These are phyloP conservation scores for Adelognathus sp. DNA, from an alignment of 2,888 invertebrate genomes.

Conservation along the genomic window DNA sequence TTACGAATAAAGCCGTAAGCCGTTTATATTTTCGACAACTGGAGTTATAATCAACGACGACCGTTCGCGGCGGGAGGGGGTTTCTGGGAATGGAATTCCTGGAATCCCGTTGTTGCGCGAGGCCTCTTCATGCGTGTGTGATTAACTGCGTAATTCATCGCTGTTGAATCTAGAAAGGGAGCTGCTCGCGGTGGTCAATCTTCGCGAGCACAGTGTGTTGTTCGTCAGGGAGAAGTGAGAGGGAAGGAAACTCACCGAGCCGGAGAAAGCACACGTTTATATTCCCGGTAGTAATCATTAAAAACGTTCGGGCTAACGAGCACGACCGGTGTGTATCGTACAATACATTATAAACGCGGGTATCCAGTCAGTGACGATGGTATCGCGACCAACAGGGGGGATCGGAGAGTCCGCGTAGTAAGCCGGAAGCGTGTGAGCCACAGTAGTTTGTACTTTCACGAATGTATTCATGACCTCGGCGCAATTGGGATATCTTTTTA, in stretches of 20 bases:
- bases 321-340: slow-evolving; percentile 19
- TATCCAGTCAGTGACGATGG: background rate
- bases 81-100: slow-evolving; percentile 10
- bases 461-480: background rate
- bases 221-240: too few species aligned
- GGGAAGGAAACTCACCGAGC: slow-evolving; percentile 29
- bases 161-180: slow-evolving; percentile 45
- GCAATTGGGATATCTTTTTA: background rate
- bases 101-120: slow-evolving; percentile 52
- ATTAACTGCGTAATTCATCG: slow-evolving; percentile 52
- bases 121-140: slow-evolving; percentile 12
- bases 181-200: background rate
- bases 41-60: background rate
- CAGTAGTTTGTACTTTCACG: slow-evolving; percentile 31
- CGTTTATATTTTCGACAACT: slow-evolving; percentile 24
- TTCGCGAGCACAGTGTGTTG: background rate
- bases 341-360: background rate
- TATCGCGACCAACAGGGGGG: background rate
- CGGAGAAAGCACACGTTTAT: slow-evolving; percentile 52
- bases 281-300: slow-evolving; percentile 51
- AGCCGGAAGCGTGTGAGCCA: background rate
- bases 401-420: background rate
- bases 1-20: background rate
- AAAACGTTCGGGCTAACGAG: slow-evolving; percentile 33
- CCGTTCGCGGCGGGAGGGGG: background rate